Percentiles rank a stretch among this genome's conserved stretches.
phyloP scores from a whole-genome alignment of 2,888 invertebrate species.

The Margaritifera margaritifera region DNA sequence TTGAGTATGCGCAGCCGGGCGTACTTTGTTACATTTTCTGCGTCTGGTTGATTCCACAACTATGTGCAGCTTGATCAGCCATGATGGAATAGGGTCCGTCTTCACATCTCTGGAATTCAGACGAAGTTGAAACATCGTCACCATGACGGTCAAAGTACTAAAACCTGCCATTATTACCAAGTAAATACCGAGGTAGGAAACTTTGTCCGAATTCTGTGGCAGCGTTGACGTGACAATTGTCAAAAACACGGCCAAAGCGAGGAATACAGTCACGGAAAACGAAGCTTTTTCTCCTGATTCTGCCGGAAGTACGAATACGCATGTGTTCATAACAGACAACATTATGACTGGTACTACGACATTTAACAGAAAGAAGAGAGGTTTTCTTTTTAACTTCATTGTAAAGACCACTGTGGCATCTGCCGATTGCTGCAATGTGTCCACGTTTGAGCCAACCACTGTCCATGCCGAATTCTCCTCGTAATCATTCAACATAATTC shows the following conservation, averaged over 20 bases:
- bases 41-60: neutral
- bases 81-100: conserved; percentile 17
- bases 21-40: too few relatives aligned
- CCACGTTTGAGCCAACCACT: conserved; percentile 13
- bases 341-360: conserved; percentile 40
- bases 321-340: conserved; percentile 32
- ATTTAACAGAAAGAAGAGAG: conserved; percentile 37
- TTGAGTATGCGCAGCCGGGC: too few relatives aligned
- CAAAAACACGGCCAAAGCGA: conserved; percentile 44
- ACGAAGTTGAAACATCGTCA: conserved; percentile 32
- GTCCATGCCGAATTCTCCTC: conserved; percentile 39
- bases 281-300: conserved; percentile 41
- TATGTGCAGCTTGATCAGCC: conserved; percentile 5
- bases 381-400: conserved; percentile 38
- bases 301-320: conserved; percentile 41
- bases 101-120: conserved; percentile 26
- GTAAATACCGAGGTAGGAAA: conserved; percentile 35
- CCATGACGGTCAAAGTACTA: conserved; percentile 30
- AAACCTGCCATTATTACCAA: conserved; percentile 32
- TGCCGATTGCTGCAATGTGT: conserved; percentile 15
- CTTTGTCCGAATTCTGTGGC: conserved; percentile 34
- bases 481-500: conserved; percentile 25
- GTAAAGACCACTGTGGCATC: conserved; percentile 32
- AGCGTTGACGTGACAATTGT: conserved; percentile 42
- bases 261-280: conserved; percentile 39